phyloP scores from a whole-genome alignment of 2,888 invertebrate species.

The Nomada lathburiana region DNA sequence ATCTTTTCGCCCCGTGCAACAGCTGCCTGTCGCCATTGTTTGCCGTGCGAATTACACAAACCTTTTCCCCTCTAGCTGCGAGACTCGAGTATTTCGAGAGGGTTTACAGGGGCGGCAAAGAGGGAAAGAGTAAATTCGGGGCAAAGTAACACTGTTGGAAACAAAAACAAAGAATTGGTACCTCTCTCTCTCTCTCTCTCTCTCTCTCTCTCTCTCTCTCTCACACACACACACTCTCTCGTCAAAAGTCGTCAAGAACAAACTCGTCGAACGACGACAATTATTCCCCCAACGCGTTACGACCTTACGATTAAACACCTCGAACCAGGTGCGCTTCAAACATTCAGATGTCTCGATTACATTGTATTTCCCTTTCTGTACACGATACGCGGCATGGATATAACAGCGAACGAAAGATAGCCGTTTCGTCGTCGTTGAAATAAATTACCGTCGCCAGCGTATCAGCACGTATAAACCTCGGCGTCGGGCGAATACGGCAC shows the following conservation, averaged over 20 bases:
- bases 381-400: not conserved
- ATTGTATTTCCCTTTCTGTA: not conserved
- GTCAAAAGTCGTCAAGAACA: not conserved
- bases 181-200: not conserved
- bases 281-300: not conserved
- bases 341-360: not conserved
- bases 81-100: conserved; percentile 36
- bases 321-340: not conserved
- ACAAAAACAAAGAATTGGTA: conserved; percentile 48
- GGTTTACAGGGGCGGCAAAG: conserved; percentile 21
- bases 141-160: conserved; percentile 41
- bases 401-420: not conserved
- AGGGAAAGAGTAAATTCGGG: conserved; percentile 16
- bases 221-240: no score
- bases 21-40: conserved; percentile 43
- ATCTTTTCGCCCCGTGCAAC: conserved; percentile 45
- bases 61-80: conserved; percentile 27
- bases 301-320: not conserved
- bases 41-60: conserved; percentile 57
- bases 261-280: not conserved
- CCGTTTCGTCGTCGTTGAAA: conserved; percentile 11
- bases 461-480: conserved; percentile 39
- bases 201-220: no score
- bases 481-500: conserved; percentile 11
- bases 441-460: conserved; percentile 9